Evolutionary conservation across 2,888 invertebrate species (phyloP).

Genomic region (Mesochorus sp.): DNA sequence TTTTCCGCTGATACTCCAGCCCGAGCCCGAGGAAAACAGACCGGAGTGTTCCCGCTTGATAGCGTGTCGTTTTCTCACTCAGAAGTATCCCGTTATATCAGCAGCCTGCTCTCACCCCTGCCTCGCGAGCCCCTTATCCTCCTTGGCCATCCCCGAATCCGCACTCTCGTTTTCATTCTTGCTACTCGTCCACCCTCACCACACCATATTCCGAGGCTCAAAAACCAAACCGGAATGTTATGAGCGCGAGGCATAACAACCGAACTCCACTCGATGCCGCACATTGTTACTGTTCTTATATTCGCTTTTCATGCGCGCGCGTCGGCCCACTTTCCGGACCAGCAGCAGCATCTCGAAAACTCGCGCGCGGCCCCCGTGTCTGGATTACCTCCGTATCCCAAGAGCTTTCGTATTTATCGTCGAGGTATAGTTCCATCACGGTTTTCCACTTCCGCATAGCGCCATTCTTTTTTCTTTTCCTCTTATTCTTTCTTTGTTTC

Average conservation of each 20-base stretch:
- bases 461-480: no score
- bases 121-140: constrained; percentile 42
- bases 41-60: constrained; percentile 77
- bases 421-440: no score
- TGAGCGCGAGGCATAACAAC: not conserved
- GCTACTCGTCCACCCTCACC: constrained; percentile 19
- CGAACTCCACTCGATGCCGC: not conserved
- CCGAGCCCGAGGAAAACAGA: constrained; percentile 49
- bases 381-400: no score
- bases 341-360: no score
- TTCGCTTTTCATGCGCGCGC: no score
- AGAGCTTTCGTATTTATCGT: no score
- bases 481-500: no score
- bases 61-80: constrained; percentile 74
- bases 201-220: not conserved
- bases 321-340: no score
- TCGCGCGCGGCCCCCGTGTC: no score
- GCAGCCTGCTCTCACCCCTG: not conserved
- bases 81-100: constrained; percentile 41
- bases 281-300: constrained; percentile 2
- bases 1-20: constrained; percentile 72
- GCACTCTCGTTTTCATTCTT: constrained; percentile 17
- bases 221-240: not conserved
- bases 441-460: no score
- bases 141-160: constrained; percentile 55